Conservation (phyloP, 2,888 invertebrate genomes). For the Nematopogon swammerdamellus region DNA sequence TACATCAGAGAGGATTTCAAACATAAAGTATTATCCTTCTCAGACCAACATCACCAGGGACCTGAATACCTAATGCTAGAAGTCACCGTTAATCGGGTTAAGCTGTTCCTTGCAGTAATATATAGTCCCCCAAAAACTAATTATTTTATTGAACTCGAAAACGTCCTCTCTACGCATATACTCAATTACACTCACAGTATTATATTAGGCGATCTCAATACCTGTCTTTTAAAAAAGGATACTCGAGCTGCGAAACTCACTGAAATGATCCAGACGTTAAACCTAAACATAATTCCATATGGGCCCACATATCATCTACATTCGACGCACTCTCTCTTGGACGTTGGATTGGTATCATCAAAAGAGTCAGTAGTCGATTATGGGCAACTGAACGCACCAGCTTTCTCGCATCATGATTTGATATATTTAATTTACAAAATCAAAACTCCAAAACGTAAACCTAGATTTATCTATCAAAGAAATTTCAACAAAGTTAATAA, state of each 20-base stretch:
- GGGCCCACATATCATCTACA: neutral
- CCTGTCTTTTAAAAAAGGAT: neutral
- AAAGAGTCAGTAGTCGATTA: neutral
- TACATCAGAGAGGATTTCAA: slow-evolving; percentile 4
- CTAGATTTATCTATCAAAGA: neutral
- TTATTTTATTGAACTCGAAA: slow-evolving; percentile 7
- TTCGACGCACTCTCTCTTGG: neutral
- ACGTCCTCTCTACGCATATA: neutral
- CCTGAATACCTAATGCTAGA: slow-evolving; percentile 6
- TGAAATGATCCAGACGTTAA: neutral
- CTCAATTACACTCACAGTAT: neutral
- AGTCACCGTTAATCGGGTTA: slow-evolving; percentile 3
- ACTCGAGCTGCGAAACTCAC: neutral
- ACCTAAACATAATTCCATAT: neutral
- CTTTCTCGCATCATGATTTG: neutral
- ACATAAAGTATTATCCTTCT: slow-evolving; percentile 1
- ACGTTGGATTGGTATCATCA: neutral
- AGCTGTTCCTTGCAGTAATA: slow-evolving; percentile 5
- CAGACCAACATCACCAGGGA: neutral
- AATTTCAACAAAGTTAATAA: neutral
- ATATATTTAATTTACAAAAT: neutral
- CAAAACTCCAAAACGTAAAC: neutral
- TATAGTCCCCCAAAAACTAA: slow-evolving; percentile 6
- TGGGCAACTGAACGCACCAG: neutral
- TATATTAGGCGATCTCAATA: neutral